phyloP scores from a whole-genome alignment of 2,797 vertebrate species.

The Eulemur mongoz region DNA sequence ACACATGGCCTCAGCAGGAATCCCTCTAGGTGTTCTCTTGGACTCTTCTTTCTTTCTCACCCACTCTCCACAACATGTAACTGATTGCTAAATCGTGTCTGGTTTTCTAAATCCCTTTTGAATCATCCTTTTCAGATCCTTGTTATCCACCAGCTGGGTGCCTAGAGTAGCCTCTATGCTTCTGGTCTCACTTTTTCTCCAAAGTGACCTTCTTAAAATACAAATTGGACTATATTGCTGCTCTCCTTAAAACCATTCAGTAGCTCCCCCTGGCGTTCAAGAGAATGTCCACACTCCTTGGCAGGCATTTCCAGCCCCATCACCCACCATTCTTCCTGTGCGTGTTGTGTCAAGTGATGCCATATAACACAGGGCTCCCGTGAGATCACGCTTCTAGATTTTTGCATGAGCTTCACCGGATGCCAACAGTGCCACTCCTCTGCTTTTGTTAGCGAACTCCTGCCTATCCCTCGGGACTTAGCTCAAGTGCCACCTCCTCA shows the following conservation, averaged over 20 bases:
- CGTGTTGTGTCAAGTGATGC: background rate
- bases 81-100: background rate
- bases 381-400: no score
- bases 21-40: background rate
- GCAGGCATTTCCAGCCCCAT: background rate
- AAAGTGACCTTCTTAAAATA: background rate
- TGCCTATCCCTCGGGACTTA: background rate
- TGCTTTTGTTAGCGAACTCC: background rate
- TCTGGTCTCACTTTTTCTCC: background rate
- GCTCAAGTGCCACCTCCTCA: background rate
- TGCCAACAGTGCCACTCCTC: background rate
- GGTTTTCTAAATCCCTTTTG: background rate
- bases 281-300: background rate
- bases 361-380: rapidly evolving
- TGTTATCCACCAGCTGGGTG: background rate
- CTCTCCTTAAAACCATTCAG: background rate
- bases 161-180: background rate
- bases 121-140: background rate
- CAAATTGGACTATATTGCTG: background rate
- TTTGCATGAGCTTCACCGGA: background rate
- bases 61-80: background rate
- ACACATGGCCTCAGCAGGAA: background rate
- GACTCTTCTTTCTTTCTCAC: background rate
- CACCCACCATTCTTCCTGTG: no score
- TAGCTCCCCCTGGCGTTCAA: background rate